Evolutionary conservation across 2,888 invertebrate genomes (phyloP).

Genomic region (Drosophila mettleri): DNA sequence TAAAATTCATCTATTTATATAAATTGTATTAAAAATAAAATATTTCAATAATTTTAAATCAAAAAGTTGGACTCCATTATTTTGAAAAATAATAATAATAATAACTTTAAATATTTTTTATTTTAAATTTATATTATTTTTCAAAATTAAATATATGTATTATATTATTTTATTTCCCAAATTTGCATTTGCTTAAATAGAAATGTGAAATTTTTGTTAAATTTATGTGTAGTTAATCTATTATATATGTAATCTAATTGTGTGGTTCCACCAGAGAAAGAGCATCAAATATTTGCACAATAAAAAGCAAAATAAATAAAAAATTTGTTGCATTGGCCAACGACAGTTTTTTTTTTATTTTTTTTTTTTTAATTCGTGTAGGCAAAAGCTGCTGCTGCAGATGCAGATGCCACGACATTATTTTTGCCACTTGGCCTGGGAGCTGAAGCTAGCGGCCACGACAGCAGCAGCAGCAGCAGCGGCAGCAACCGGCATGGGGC

Average conservation of each 20-base stretch:
- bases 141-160: too few species aligned
- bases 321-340: constrained; percentile 9
- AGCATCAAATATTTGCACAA: constrained; percentile 26
- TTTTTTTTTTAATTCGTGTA: constrained; percentile 61
- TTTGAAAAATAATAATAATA: too few species aligned
- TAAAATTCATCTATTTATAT: too few species aligned
- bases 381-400: constrained; percentile 72
- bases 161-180: too few species aligned
- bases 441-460: constrained; percentile 51
- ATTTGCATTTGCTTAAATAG: too few species aligned
- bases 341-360: constrained; percentile 45
- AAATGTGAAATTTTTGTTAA: not conserved
- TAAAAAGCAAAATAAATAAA: constrained; percentile 2
- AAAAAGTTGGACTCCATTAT: too few species aligned
- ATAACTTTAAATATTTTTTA: too few species aligned
- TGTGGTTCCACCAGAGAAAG: not conserved
- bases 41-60: too few species aligned
- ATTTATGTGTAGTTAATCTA: too few species aligned
- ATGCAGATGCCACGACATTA: constrained; percentile 80
- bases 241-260: not conserved
- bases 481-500: constrained; percentile 35
- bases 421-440: constrained; percentile 77
- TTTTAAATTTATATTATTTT: too few species aligned
- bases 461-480: constrained; percentile 26
- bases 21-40: too few species aligned